Evolutionary conservation across 1,140 invertebrate genomes (phyloP).

Genomic region (Metaphire vulgaris): DNA sequence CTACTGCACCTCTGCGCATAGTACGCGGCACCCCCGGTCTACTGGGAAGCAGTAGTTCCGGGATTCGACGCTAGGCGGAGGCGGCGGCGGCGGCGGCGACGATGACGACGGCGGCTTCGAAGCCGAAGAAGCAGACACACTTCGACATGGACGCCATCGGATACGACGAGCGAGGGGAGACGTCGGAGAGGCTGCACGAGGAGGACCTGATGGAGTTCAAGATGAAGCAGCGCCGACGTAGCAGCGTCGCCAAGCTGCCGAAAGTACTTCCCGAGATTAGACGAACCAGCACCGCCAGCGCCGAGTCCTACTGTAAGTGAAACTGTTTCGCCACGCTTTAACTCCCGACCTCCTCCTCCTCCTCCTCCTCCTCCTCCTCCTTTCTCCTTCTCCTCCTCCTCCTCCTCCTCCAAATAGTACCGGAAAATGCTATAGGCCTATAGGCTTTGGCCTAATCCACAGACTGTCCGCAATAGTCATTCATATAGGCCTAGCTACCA

Average conservation of each 20-base stretch:
- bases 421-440: too few species aligned
- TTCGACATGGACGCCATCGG: background rate
- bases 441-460: too few species aligned
- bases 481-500: too few species aligned
- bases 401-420: too few species aligned
- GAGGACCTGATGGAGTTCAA: slow-evolving; percentile 20
- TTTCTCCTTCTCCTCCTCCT: too few species aligned
- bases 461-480: too few species aligned
- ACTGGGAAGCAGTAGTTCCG: background rate
- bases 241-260: slow-evolving; percentile 18
- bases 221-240: slow-evolving; percentile 17
- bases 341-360: too few species aligned
- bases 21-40: too few species aligned
- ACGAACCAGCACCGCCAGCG: slow-evolving; percentile 9
- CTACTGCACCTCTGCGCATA: too few species aligned
- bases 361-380: too few species aligned
- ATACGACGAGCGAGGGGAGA: slow-evolving; percentile 8
- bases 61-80: background rate
- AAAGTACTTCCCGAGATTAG: background rate
- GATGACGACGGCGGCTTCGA: background rate
- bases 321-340: too few species aligned
- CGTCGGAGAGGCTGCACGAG: slow-evolving; percentile 6
- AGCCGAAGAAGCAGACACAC: background rate
- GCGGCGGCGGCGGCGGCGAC: too few species aligned
- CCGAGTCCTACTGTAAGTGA: background rate